These are phyloP conservation scores for Gymnobelideus leadbeateri DNA, from an alignment of 2,113 vertebrate species.

Conservation along the genomic window DNA sequence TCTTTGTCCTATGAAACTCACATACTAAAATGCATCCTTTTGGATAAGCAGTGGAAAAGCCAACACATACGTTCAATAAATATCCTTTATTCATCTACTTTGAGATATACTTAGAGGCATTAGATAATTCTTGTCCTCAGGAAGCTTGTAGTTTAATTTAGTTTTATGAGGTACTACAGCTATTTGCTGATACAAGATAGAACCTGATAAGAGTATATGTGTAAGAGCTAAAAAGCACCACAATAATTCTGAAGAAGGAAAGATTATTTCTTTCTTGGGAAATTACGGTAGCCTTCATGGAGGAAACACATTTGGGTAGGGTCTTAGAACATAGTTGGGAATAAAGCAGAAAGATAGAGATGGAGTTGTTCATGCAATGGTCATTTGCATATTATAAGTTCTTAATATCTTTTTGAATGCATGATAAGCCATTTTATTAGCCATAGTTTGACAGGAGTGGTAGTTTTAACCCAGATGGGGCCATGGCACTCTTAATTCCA, in stretches of 20 bases:
- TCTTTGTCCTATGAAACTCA: not conserved
- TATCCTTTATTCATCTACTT: not conserved
- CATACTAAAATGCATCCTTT: not conserved
- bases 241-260: not conserved
- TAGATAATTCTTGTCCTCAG: not conserved
- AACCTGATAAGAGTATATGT: not conserved
- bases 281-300: not conserved
- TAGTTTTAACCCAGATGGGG: not conserved
- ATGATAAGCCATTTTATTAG: not conserved
- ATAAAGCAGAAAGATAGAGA: not conserved
- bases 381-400: too few species aligned
- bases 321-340: not conserved
- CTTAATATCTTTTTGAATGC: not conserved
- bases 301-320: not conserved
- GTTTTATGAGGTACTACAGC: not conserved
- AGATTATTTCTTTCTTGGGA: not conserved
- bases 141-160: not conserved
- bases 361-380: not conserved
- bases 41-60: not conserved
- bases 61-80: not conserved
- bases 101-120: not conserved
- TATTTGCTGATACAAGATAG: not conserved
- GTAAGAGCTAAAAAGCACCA: not conserved
- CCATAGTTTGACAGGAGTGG: not conserved
- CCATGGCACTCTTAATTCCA: not conserved